Evolutionary conservation across 2,888 invertebrate genomes (phyloP).

Genomic region (Crepidodera aurea): DNA sequence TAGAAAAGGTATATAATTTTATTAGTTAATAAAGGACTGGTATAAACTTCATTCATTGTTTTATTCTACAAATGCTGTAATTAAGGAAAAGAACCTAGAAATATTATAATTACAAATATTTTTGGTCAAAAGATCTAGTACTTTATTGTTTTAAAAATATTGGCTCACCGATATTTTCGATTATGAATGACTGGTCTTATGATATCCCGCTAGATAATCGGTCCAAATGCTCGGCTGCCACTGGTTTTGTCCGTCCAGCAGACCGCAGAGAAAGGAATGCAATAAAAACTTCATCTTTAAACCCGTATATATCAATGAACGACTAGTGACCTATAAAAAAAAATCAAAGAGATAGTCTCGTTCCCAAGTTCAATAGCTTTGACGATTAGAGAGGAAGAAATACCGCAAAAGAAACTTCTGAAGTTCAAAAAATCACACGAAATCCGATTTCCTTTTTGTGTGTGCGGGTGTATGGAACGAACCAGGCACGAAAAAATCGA

Average conservation of each 20-base stretch:
- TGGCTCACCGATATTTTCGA: too few relatives aligned
- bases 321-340: not conserved
- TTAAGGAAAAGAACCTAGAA: too few relatives aligned
- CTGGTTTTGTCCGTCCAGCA: not conserved
- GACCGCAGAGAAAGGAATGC: not conserved
- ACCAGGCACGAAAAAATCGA: not conserved
- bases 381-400: not conserved
- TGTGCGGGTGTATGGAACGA: not conserved
- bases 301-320: not conserved
- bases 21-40: too few relatives aligned
- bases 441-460: not conserved
- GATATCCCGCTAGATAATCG: too few relatives aligned
- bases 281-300: not conserved
- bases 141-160: too few relatives aligned
- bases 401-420: not conserved
- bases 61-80: too few relatives aligned
- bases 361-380: not conserved
- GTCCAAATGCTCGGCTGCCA: too few relatives aligned
- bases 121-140: too few relatives aligned
- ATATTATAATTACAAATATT: too few relatives aligned
- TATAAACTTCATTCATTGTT: too few relatives aligned
- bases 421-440: not conserved
- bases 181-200: too few relatives aligned
- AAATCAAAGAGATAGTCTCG: slow-evolving; percentile 1
- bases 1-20: too few relatives aligned